A percentile compares a stretch with the other conserved stretches of the same genome.
Evolutionary conservation across 2,113 vertebrate genomes (phyloP).

Genomic region (Pseudopodoces humilis): DNA sequence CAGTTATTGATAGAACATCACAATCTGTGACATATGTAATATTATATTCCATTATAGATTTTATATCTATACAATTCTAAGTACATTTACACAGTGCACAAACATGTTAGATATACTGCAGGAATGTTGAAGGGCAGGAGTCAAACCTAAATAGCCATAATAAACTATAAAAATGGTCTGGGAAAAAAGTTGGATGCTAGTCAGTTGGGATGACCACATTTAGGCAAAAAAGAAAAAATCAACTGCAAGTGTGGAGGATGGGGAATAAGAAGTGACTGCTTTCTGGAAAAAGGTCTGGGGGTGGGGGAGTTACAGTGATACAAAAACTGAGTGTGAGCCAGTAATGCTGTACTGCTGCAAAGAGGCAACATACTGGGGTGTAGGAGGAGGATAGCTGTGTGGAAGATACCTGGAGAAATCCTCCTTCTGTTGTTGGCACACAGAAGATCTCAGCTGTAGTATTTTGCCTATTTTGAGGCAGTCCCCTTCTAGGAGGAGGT

Average conservation of each 20-base stretch:
- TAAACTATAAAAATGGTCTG: neutral
- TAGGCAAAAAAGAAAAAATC: neutral
- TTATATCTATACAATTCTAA: neutral
- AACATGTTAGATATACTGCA: neutral
- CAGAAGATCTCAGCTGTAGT: neutral
- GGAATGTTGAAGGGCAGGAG: neutral
- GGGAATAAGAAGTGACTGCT: neutral
- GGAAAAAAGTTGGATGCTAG: neutral
- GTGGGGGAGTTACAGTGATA: neutral
- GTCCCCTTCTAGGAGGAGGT: neutral
- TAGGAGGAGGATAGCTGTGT: neutral
- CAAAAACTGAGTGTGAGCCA: neutral
- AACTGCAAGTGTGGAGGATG: neutral
- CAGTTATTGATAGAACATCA: neutral
- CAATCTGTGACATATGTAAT: neutral
- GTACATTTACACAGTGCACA: neutral
- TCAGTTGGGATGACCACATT: neutral
- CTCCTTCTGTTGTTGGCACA: constrained; percentile 32
- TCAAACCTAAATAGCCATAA: neutral
- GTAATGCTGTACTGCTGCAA: neutral
- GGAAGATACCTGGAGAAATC: constrained; percentile 38
- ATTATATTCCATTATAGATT: neutral
- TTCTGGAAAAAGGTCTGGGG: neutral
- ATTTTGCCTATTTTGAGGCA: neutral
- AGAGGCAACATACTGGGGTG: neutral